Evolutionary conservation across 2,113 vertebrate species (phyloP).

Genomic region (Charina bottae): DNA sequence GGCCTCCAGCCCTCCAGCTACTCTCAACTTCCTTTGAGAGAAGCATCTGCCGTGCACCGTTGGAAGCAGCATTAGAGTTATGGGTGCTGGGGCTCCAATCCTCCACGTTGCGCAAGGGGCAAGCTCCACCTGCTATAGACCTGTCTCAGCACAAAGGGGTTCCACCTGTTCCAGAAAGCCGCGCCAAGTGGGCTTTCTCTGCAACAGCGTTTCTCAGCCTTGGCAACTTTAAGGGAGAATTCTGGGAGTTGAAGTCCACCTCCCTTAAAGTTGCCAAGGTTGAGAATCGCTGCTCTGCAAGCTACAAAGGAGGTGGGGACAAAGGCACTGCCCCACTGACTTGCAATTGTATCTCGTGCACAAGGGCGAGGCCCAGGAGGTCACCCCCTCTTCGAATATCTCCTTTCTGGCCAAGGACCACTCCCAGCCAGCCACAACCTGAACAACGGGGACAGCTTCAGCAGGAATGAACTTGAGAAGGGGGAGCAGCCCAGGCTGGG

Average conservation of each 20-base stretch:
- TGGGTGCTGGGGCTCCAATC: background rate
- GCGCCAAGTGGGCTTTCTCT: background rate
- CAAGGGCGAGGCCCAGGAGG: too few relatives aligned
- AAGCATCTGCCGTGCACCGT: background rate
- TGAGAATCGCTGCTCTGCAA: too few relatives aligned
- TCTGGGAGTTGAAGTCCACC: too few relatives aligned
- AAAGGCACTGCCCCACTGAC: background rate
- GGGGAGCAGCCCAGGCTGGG: background rate
- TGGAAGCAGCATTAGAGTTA: background rate
- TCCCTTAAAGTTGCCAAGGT: too few relatives aligned
- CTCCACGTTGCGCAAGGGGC: background rate
- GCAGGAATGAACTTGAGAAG: conserved; percentile 57
- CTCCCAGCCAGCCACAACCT: conserved; percentile 52
- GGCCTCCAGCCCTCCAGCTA: too few relatives aligned
- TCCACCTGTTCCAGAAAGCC: background rate
- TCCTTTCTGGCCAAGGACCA: background rate
- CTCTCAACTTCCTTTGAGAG: fast-evolving
- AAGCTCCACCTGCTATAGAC: background rate
- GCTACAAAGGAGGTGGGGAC: background rate
- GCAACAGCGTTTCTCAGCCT: too few relatives aligned
- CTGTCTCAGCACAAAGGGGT: background rate
- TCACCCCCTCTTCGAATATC: background rate
- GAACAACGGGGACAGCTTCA: background rate
- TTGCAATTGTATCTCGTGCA: too few relatives aligned
- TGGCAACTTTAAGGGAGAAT: too few relatives aligned